These are phyloP conservation scores for Clarias macrocephalus DNA, from an alignment of 2,113 vertebrate species.

Conservation along the genomic window DNA sequence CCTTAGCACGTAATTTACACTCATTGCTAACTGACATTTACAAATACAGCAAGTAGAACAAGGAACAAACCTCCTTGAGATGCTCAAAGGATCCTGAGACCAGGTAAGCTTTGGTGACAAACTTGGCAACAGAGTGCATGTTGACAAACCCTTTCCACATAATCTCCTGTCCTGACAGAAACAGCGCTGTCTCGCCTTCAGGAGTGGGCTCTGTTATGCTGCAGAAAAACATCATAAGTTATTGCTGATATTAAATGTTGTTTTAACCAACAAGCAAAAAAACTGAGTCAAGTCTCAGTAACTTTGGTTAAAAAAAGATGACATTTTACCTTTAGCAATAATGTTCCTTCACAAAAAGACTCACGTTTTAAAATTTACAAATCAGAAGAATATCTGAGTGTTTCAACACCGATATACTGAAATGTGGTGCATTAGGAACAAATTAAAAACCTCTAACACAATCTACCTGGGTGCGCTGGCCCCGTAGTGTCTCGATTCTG, in stretches of 20 bases:
- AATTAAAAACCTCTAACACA: background rate
- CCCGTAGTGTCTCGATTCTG: conserved; percentile 16
- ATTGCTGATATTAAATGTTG: background rate
- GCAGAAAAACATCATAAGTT: conserved; percentile 48
- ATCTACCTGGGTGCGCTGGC: conserved; percentile 28
- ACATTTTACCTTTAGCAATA: background rate
- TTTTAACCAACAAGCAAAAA: background rate
- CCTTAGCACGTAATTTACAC: background rate
- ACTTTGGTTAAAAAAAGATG: background rate
- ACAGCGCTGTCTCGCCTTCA: conserved; percentile 88
- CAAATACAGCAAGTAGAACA: background rate
- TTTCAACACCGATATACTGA: background rate
- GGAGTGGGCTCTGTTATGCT: conserved; percentile 73
- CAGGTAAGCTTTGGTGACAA: conserved; percentile 96
- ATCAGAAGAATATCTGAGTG: background rate
- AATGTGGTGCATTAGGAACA: background rate
- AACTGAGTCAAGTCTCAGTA: background rate
- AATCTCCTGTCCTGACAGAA: conserved; percentile 89
- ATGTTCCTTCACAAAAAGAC: background rate
- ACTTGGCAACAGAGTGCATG: conserved; percentile 96
- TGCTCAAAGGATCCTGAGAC: conserved; percentile 95
- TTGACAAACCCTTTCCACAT: conserved; percentile 99
- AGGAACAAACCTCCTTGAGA: conserved; percentile 87
- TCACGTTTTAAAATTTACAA: background rate
- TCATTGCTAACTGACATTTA: background rate